phyloP scores from a whole-genome alignment of 2,888 invertebrate species.

The Anaspis maculata region DNA sequence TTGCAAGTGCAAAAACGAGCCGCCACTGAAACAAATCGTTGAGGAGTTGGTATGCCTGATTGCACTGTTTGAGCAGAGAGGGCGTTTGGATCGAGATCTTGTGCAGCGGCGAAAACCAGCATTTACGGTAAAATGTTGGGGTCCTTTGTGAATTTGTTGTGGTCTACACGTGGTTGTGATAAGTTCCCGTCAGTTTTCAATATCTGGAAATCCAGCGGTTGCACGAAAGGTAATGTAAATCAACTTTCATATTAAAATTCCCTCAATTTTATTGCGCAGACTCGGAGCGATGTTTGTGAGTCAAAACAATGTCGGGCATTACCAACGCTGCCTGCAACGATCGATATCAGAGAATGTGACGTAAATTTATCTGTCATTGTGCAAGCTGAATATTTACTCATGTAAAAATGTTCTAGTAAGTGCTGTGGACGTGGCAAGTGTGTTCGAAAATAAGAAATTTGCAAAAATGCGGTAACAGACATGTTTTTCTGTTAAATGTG shows the following conservation, averaged over 20 bases:
- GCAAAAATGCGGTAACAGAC: constrained; percentile 38
- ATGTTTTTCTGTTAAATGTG: constrained; percentile 43
- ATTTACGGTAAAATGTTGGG: too few species aligned
- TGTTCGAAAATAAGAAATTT: constrained; percentile 29
- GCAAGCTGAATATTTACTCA: constrained; percentile 34
- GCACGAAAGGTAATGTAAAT: too few species aligned
- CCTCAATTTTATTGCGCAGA: constrained; percentile 49
- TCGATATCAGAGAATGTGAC: constrained; percentile 49
- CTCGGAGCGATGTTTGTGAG: constrained; percentile 61
- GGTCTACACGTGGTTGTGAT: too few species aligned
- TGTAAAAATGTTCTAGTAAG: constrained; percentile 34
- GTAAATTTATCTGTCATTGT: constrained; percentile 38
- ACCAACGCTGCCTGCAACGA: constrained; percentile 48
- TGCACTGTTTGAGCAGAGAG: too few species aligned
- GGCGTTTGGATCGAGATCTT: too few species aligned
- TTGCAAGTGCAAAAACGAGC: too few species aligned
- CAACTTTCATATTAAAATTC: constrained; percentile 17
- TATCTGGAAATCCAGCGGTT: too few species aligned
- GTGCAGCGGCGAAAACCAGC: too few species aligned
- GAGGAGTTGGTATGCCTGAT: too few species aligned
- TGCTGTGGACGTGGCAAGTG: constrained; percentile 28
- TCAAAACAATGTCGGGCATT: constrained; percentile 46
- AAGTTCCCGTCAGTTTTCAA: too few species aligned
- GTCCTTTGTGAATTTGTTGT: too few species aligned
- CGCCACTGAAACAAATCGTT: too few species aligned